phyloP scores from a whole-genome alignment of 1,140 invertebrate species.

The Acyrthosiphon pisum region DNA sequence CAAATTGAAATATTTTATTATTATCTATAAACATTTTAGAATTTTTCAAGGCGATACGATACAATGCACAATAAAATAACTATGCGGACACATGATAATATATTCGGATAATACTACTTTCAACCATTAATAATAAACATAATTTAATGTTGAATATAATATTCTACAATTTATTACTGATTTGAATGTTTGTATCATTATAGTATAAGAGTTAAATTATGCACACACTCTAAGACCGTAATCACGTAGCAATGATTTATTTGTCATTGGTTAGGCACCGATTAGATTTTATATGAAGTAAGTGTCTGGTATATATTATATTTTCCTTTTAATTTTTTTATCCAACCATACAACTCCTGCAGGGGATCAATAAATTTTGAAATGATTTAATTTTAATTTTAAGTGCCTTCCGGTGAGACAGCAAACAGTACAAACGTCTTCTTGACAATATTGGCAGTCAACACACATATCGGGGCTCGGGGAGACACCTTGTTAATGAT shows the following conservation, averaged over 20 bases:
- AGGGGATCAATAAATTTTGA: neutral
- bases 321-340: neutral
- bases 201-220: neutral
- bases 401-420: constrained; percentile 29
- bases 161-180: neutral
- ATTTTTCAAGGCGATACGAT: neutral
- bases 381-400: neutral
- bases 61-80: neutral
- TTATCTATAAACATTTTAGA: neutral
- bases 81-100: too few species aligned
- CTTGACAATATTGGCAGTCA: constrained; percentile 34
- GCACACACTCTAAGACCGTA: neutral
- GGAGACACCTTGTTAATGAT: constrained; percentile 48
- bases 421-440: neutral
- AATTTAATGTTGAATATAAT: neutral
- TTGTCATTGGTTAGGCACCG: neutral
- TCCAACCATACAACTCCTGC: neutral
- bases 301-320: neutral
- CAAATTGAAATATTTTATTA: neutral
- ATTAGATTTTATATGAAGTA: neutral
- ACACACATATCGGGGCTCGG: neutral
- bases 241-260: neutral
- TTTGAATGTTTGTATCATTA: neutral
- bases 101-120: neutral
- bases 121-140: neutral